Conservation (phyloP, 2,888 invertebrate species). For the Congeria kusceri region DNA sequence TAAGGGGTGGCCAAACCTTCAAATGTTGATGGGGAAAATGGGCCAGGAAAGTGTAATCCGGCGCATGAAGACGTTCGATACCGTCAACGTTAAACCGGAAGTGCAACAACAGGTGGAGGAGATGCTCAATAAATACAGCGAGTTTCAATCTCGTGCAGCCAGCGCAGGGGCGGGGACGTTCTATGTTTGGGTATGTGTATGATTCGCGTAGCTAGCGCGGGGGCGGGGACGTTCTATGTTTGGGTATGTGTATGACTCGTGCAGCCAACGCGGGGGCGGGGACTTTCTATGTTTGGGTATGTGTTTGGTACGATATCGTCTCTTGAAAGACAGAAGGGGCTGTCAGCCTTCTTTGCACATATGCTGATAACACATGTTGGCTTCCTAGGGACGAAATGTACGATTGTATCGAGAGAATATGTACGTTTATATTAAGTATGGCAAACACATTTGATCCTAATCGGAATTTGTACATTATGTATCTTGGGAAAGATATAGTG, state of each 20-base stretch:
- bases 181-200: constrained; percentile 65
- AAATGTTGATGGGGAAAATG: constrained; percentile 57
- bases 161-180: constrained; percentile 68
- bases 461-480: too few species aligned
- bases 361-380: too few species aligned
- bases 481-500: too few species aligned
- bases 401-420: too few species aligned
- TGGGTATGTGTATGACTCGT: constrained; percentile 53
- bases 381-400: too few species aligned
- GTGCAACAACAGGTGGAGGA: constrained; percentile 42
- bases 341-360: too few species aligned
- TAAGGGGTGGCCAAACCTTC: constrained; percentile 66
- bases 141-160: constrained; percentile 56
- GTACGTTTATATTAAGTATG: too few species aligned
- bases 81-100: constrained; percentile 39
- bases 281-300: constrained; percentile 68
- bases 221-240: constrained; percentile 64
- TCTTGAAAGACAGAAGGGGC: too few species aligned
- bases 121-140: constrained; percentile 47
- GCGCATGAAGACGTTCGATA: constrained; percentile 59
- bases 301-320: neutral
- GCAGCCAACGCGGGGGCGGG: constrained; percentile 62
- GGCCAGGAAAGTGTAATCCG: constrained; percentile 57
- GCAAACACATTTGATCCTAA: too few species aligned
- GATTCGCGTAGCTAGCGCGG: constrained; percentile 65